Evolutionary conservation across 2,113 vertebrate species (phyloP).

Genomic region (Strix aluco): DNA sequence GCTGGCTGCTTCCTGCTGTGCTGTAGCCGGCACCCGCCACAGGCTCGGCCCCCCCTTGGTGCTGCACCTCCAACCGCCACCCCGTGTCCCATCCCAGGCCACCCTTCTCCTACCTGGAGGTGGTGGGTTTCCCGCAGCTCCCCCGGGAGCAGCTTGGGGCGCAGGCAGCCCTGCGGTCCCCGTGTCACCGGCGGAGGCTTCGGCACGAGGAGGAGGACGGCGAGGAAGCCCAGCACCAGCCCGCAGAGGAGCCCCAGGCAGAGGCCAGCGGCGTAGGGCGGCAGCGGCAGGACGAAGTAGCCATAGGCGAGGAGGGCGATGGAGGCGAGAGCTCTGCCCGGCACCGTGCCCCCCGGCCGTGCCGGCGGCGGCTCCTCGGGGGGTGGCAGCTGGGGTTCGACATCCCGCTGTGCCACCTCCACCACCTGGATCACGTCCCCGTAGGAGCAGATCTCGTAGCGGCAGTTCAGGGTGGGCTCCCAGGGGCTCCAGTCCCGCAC

Average conservation of each 20-base stretch:
- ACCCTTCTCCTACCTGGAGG: slow-evolving; percentile 76
- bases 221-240: slow-evolving; percentile 81
- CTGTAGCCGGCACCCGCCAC: not conserved
- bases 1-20: not conserved
- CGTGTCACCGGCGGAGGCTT: not conserved
- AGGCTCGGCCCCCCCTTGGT: not conserved
- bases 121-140: slow-evolving; percentile 28
- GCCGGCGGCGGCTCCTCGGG: not conserved
- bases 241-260: slow-evolving; percentile 82
- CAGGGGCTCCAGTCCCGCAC: slow-evolving; percentile 24
- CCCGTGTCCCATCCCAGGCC: not conserved
- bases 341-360: slow-evolving; percentile 57
- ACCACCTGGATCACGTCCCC: slow-evolving; percentile 76
- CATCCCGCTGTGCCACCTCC: slow-evolving; percentile 18
- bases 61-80: not conserved
- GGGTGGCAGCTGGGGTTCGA: not conserved
- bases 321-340: slow-evolving; percentile 73
- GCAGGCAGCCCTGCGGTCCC: not conserved
- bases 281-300: slow-evolving; percentile 84
- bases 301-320: slow-evolving; percentile 79
- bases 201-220: slow-evolving; percentile 75
- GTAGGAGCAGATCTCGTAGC: slow-evolving; percentile 75
- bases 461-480: slow-evolving; percentile 51
- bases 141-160: not conserved
- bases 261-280: slow-evolving; percentile 83